phyloP scores from a whole-genome alignment of 2,113 vertebrate genomes.

The Ursus arctos region DNA sequence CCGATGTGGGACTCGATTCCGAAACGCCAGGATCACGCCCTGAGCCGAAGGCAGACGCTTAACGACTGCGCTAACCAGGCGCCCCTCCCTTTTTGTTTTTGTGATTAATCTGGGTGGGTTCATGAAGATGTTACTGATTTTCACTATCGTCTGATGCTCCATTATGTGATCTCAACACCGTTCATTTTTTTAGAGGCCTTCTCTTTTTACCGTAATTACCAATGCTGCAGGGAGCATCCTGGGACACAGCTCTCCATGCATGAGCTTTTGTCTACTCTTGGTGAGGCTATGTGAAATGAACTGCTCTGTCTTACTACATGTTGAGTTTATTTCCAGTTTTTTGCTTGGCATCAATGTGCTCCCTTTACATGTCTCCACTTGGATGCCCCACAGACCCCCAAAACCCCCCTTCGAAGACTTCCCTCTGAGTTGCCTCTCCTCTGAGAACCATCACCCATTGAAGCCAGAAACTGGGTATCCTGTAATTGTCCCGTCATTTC shows the following conservation, averaged over 20 bases:
- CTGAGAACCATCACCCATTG: neutral
- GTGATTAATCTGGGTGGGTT: neutral
- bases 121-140: conserved; percentile 16
- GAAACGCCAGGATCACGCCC: too few species aligned
- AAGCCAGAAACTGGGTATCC: neutral
- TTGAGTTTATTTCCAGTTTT: neutral
- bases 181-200: neutral
- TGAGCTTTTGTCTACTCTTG: neutral
- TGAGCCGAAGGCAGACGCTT: too few species aligned
- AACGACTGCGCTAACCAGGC: too few species aligned
- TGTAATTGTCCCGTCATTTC: neutral
- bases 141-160: neutral
- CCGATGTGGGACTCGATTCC: too few species aligned
- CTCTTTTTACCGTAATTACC: neutral
- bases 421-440: neutral
- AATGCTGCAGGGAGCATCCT: neutral
- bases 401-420: neutral
- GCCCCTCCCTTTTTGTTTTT: neutral
- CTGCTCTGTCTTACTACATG: neutral
- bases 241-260: neutral
- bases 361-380: neutral
- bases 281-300: neutral
- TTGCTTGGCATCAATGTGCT: neutral
- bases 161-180: neutral
- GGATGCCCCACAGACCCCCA: neutral